Percentiles rank a stretch among this genome's conserved stretches.
phyloP scores from a whole-genome alignment of 2,113 vertebrate genomes.

The Callaeas wilsoni region DNA sequence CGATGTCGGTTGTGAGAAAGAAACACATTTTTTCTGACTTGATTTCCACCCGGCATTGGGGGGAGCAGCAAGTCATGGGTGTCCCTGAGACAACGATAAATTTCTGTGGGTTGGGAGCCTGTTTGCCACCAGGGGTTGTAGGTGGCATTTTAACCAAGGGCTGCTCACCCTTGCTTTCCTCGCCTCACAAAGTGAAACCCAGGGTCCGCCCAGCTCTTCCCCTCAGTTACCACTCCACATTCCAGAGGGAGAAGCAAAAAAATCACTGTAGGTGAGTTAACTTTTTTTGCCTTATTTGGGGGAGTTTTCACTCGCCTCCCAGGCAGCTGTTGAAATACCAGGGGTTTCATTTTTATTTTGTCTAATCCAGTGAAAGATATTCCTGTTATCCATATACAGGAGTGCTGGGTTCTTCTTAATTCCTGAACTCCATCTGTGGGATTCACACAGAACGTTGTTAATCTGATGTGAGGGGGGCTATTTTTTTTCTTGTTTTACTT shows the following conservation, averaged over 20 bases:
- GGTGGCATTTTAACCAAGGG: neutral
- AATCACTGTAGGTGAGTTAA: neutral
- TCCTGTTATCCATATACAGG: neutral
- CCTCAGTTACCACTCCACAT: neutral
- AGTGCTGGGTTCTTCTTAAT: neutral
- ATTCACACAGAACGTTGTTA: neutral
- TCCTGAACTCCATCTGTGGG: neutral
- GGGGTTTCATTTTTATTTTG: neutral
- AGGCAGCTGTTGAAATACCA: neutral
- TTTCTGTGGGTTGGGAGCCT: neutral
- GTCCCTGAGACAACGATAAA: neutral
- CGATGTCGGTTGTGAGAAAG: neutral
- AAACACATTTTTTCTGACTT: neutral
- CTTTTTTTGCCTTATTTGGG: neutral
- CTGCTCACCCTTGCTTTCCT: neutral
- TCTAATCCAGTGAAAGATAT: neutral
- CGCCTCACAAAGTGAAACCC: neutral
- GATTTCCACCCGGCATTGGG: rapidly evolving
- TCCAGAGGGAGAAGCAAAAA: neutral
- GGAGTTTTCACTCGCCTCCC: neutral
- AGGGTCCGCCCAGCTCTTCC: neutral
- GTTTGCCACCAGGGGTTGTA: slow-evolving; percentile 2
- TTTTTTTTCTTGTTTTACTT: neutral
- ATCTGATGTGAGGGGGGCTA: neutral
- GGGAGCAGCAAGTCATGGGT: neutral